Percentiles rank a stretch among this genome's conserved stretches.
Evolutionary conservation across 2,888 invertebrate genomes (phyloP).

Genomic region (Malthinus flaveolus): DNA sequence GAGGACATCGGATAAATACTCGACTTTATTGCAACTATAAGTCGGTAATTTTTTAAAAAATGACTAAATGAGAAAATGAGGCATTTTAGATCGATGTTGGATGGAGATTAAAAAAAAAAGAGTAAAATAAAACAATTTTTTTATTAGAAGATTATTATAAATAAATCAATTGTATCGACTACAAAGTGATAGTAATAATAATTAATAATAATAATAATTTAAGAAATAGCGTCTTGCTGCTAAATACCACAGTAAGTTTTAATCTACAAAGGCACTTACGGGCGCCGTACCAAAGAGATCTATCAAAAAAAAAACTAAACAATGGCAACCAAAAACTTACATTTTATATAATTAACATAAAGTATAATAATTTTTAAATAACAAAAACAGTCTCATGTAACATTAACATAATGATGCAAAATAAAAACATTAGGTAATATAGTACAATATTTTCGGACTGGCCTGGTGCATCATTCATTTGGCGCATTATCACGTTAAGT

Average conservation of each 20-base stretch:
- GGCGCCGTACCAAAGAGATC: conserved; percentile 27
- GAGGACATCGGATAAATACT: too few species aligned
- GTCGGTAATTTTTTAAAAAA: too few species aligned
- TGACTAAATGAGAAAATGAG: too few species aligned
- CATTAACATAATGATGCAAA: conserved; percentile 31
- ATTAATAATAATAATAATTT: conserved; percentile 26
- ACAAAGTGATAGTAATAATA: conserved; percentile 30
- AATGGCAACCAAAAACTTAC: conserved; percentile 32
- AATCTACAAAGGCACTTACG: conserved; percentile 24
- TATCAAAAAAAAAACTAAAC: conserved; percentile 24
- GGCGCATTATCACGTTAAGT: conserved; percentile 33
- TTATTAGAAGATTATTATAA: conserved; percentile 31
- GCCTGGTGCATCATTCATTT: conserved; percentile 36
- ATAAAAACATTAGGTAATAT: conserved; percentile 21
- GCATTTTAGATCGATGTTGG: too few species aligned
- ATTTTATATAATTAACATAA: conserved; percentile 33
- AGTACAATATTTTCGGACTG: conserved; percentile 34
- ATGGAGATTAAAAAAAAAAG: too few species aligned
- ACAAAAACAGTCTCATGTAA: conserved; percentile 38
- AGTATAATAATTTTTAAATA: conserved; percentile 34
- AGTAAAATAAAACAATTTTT: conserved; percentile 21
- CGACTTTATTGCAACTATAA: too few species aligned
- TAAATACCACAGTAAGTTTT: conserved; percentile 22
- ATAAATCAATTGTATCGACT: conserved; percentile 30
- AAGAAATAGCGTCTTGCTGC: conserved; percentile 30